These are phyloP conservation scores for Prionace glauca DNA, from an alignment of 2,797 vertebrate species.

Conservation along the genomic window DNA sequence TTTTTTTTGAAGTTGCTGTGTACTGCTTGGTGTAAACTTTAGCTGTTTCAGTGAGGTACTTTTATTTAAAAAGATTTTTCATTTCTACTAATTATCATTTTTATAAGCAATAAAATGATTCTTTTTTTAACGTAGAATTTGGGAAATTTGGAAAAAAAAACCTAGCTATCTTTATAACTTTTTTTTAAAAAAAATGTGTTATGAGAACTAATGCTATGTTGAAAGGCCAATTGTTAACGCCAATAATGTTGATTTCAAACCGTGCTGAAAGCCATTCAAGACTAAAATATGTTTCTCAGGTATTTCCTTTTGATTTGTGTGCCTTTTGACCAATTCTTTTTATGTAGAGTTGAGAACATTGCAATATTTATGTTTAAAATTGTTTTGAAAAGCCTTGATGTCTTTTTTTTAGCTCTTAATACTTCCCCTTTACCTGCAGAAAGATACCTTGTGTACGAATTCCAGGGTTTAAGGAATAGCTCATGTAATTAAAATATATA, in stretches of 20 bases:
- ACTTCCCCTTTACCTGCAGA: background rate
- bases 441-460: background rate
- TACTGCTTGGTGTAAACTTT: conserved; percentile 5
- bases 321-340: conserved; percentile 31
- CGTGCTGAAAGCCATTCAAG: conserved; percentile 36
- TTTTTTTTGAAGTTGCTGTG: background rate
- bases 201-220: conserved; percentile 24
- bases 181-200: conserved; percentile 20
- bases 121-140: conserved; percentile 32
- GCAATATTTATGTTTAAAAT: conserved; percentile 22
- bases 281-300: conserved; percentile 38
- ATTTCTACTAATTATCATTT: conserved; percentile 28
- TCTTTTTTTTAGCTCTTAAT: background rate
- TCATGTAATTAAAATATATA: conserved; percentile 28
- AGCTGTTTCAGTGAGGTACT: background rate
- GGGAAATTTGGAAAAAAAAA: conserved; percentile 8
- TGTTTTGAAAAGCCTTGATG: background rate
- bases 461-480: background rate
- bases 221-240: conserved; percentile 9
- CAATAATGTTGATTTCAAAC: conserved; percentile 32
- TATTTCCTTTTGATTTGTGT: conserved; percentile 35
- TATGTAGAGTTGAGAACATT: conserved; percentile 6
- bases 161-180: conserved; percentile 20
- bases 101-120: conserved; percentile 36
- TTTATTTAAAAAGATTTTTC: conserved; percentile 3